Base-by-base conservation (phyloP, 2,113 vertebrate species). In the Dasyornis broadbenti region DNA sequence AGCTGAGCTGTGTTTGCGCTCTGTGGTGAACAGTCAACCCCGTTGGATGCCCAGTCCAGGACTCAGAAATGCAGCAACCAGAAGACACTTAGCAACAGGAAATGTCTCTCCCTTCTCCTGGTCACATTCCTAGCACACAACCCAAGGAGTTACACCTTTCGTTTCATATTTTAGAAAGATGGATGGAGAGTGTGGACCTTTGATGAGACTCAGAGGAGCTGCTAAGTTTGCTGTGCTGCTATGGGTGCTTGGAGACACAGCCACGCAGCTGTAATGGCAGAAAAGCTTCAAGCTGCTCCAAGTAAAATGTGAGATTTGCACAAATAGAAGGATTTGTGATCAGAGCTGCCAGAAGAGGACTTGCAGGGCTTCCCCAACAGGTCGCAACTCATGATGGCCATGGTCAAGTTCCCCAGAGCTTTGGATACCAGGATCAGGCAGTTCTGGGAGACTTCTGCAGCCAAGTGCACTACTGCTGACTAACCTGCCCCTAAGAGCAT, bases 101-200 rank as follows among this genome's bases (percentile, higher is more conserved):
- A 28, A 27, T 7, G 5, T 19, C n/a, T 66, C 21, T 92, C 35
- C 19, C 49, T 69, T 39, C 35, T 69, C 49, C 39, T 60, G 53
- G 16, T 7, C 44, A 27, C 22, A 12, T 27, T 59, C 22, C 39
- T 54, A 69, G 35, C 59, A 44, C 49, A 30, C 39, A 68, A 20
- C 35, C 35, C 44, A 15, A 37, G 68, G 13, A 61, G 6, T 9
- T 52, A 21, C 42, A 23, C 33, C 63, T 77, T n/a, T 13, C 15
- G 44, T 65, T 77, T n/a, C 14, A 27, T 8, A 30, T 72, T 68
- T 68, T 42, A 31, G 57, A 27, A 76, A 71, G 44, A 15, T 31
- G 15, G 4, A 7, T 50, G 42, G 30, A 79, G 61, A 40, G 20
- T 0, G 0, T 3, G 31, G 63, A 11, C 27, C 35, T 69, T 49